Evolutionary conservation across 2,113 vertebrate species (phyloP).

Genomic region (Coryphaenoides rupestris): DNA sequence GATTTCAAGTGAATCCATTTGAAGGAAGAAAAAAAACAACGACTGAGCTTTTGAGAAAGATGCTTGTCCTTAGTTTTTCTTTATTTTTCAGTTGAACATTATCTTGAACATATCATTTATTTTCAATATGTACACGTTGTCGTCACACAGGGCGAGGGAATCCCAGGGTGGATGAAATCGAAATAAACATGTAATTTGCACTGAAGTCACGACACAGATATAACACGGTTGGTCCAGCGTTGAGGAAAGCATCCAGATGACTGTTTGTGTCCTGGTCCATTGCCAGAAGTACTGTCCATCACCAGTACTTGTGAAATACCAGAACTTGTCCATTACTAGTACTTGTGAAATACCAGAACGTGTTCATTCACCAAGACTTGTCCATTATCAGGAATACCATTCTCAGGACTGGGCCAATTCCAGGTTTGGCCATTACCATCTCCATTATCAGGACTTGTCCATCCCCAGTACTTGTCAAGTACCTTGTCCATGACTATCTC

Average conservation of each 20-base stretch:
- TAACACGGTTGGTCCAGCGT: conserved; percentile 40
- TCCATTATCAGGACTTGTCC: no score
- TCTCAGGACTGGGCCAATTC: no score
- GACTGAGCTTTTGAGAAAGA: conserved; percentile 43
- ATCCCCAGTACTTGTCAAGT: no score
- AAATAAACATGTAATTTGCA: conserved; percentile 35
- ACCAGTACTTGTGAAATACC: no score
- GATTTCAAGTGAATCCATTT: conserved; percentile 19
- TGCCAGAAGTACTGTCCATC: no score
- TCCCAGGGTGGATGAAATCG: conserved; percentile 24
- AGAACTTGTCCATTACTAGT: not conserved
- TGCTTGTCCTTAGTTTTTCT: conserved; percentile 37
- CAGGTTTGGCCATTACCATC: no score
- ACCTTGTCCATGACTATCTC: no score
- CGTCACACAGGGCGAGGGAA: conserved; percentile 49
- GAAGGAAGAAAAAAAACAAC: no score
- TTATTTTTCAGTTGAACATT: conserved; percentile 57
- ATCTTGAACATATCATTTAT: conserved; percentile 57
- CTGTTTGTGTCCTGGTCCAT: no score
- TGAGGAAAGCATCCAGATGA: conserved; percentile 28
- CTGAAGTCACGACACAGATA: conserved; percentile 50
- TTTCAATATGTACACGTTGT: conserved; percentile 69
- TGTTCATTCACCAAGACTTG: conserved; percentile 13
- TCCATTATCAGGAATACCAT: not conserved
- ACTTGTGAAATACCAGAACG: not conserved